These are phyloP conservation scores for Tragopan temminckii DNA, from an alignment of 2,797 vertebrate species.

Conservation along the genomic window DNA sequence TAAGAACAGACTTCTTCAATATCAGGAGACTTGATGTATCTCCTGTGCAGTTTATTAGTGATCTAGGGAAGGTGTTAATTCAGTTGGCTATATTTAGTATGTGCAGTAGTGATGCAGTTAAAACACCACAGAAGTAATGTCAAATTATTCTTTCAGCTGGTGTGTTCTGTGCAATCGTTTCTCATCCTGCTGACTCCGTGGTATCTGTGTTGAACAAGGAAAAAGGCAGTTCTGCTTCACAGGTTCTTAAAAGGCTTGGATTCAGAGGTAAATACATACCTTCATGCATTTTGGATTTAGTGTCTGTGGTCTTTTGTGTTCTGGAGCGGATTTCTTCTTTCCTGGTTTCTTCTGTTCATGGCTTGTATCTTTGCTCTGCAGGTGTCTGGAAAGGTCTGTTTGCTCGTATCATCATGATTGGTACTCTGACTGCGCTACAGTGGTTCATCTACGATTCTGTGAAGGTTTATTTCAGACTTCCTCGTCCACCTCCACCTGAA, in stretches of 20 bases:
- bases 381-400: constrained; percentile 97
- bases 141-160: constrained; percentile 86
- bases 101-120: neutral
- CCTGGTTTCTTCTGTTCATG: rapidly evolving
- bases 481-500: constrained; percentile 94
- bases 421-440: constrained; percentile 94
- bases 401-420: constrained; percentile 97
- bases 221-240: constrained; percentile 91
- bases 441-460: constrained; percentile 98
- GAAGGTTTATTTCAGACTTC: constrained; percentile 96
- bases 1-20: neutral
- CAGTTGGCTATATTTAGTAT: neutral
- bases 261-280: constrained; percentile 85
- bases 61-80: neutral
- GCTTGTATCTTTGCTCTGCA: constrained; percentile 56
- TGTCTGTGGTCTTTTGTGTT: neutral
- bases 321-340: neutral
- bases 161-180: constrained; percentile 98
- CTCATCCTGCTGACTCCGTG: constrained; percentile 97
- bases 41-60: neutral
- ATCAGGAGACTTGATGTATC: neutral
- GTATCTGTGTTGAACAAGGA: constrained; percentile 99
- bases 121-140: neutral
- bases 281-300: neutral
- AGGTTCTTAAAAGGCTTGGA: constrained; percentile 92